Evolutionary conservation across 2,113 vertebrate genomes (phyloP).

Genomic region (Podocnemis expansa): DNA sequence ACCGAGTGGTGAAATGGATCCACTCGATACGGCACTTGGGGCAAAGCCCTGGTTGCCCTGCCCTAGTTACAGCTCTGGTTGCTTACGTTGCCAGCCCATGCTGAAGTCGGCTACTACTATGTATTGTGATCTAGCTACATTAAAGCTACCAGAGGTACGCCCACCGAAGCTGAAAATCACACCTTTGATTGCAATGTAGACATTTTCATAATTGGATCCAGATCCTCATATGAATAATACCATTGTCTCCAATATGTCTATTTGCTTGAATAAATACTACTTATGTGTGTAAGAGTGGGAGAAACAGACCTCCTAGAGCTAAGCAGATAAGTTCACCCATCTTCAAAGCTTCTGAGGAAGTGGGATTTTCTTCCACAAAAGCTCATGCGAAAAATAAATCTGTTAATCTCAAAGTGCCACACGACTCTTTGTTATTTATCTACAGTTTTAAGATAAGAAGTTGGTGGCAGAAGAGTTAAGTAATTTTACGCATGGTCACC

Average conservation of each 20-base stretch:
- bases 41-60: too few species aligned
- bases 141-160: neutral
- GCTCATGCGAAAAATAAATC: too few species aligned
- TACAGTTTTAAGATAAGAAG: neutral
- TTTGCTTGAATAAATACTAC: neutral
- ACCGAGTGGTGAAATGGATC: too few species aligned
- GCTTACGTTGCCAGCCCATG: neutral
- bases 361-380: too few species aligned
- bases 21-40: too few species aligned
- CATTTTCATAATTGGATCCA: neutral
- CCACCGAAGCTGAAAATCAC: neutral
- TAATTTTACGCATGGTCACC: neutral
- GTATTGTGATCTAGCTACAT: neutral
- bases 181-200: neutral
- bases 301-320: neutral
- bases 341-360: too few species aligned
- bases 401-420: too few species aligned
- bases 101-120: too few species aligned
- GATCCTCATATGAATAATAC: neutral
- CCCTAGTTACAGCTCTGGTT: too few species aligned
- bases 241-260: too few species aligned
- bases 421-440: neutral
- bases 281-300: neutral
- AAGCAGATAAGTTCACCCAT: too few species aligned
- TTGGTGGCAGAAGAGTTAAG: neutral